A percentile compares a stretch with the other conserved stretches of the same genome.
phyloP scores from a whole-genome alignment of 2,888 invertebrate species.

The Serripes groenlandicus region DNA sequence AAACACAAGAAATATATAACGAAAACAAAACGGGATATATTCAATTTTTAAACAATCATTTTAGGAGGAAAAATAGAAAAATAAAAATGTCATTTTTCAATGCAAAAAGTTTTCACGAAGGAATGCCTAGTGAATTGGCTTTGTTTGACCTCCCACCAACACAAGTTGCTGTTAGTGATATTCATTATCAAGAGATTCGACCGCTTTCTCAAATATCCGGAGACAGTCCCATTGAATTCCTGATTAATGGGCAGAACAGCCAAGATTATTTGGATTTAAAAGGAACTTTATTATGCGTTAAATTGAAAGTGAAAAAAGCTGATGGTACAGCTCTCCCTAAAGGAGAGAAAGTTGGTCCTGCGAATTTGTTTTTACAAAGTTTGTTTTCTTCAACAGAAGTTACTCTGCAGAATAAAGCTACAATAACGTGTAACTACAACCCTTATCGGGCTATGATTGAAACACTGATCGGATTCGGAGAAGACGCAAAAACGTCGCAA shows the following conservation, averaged over 20 bases:
- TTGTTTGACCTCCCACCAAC: slow-evolving; percentile 42
- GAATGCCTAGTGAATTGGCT: slow-evolving; percentile 21
- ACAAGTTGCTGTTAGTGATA: slow-evolving; percentile 30
- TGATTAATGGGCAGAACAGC: slow-evolving; percentile 37
- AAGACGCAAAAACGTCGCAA: slow-evolving; percentile 25
- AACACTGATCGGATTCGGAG: slow-evolving; percentile 23
- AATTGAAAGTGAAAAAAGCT: slow-evolving; percentile 19
- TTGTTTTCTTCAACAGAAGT: no score
- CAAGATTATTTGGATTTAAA: slow-evolving; percentile 44
- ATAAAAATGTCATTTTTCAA: slow-evolving; percentile 45
- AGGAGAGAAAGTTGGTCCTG: slow-evolving; percentile 10
- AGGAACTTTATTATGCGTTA: slow-evolving; percentile 25
- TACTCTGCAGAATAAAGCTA: no score
- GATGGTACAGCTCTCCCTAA: slow-evolving; percentile 16
- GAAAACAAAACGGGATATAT: slow-evolving; percentile 30
- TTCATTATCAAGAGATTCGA: slow-evolving; percentile 38
- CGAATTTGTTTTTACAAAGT: no score
- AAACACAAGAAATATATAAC: no score
- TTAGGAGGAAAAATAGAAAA: no score
- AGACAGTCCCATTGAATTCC: slow-evolving; percentile 42
- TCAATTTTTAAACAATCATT: no score
- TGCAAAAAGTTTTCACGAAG: slow-evolving; percentile 37
- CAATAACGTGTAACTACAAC: no score
- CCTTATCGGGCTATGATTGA: neutral
- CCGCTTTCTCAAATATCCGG: slow-evolving; percentile 41